Base-by-base conservation (phyloP, 2,888 invertebrate genomes). In the Dasypolia templi region DNA sequence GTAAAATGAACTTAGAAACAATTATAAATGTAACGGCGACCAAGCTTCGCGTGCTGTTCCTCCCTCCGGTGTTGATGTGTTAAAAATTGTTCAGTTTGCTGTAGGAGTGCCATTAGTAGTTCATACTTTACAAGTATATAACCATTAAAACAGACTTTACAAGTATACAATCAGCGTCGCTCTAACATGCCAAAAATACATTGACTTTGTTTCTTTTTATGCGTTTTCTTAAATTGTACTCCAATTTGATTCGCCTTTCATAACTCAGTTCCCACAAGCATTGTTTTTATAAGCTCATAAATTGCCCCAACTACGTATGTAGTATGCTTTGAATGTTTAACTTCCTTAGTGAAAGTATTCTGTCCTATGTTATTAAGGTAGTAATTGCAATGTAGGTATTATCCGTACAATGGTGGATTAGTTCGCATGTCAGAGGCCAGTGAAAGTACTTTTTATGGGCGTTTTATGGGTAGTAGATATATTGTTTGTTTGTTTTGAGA, bases 401-500 rank as follows among this genome's bases (percentile, higher is more conserved):
- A 61, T 44, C 6, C 6, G 3, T 53, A 77, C 77, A 84, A 77
- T 77, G 46, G 73, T 3, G 64, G 68, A n/a, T 69, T 53, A 65
- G 70, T 81, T 84, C 81, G 29, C 82, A 74, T 67, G 81, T 81
- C 84, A 49, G 61, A 46, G 81, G 72, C 84, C 70, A 59, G 81
- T 22, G 85, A 83, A 83, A 83, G 83, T 83, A 29, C n/a, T 42
- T 61, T 58, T 72, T 70, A 82, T 84, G 75, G 67, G n/a, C 64
- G 44, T 49, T 42, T n/a, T 49, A 58, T 73, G 12, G 39, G 12
- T 22, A 12, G 14, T 19, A 9, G 29, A 17, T 58, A n/a, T n/a
- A n/a, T n/a, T n/a, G n/a, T n/a, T n/a, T 63, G 56, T 64, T 77
- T 72, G 44, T 46, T 3, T 49, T 26, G 12, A 14, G 29, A 39